A percentile compares a stretch with the other conserved stretches of the same genome.
Conservation (phyloP, 2,888 invertebrate genomes). For the Onthophagus sagittarius region DNA sequence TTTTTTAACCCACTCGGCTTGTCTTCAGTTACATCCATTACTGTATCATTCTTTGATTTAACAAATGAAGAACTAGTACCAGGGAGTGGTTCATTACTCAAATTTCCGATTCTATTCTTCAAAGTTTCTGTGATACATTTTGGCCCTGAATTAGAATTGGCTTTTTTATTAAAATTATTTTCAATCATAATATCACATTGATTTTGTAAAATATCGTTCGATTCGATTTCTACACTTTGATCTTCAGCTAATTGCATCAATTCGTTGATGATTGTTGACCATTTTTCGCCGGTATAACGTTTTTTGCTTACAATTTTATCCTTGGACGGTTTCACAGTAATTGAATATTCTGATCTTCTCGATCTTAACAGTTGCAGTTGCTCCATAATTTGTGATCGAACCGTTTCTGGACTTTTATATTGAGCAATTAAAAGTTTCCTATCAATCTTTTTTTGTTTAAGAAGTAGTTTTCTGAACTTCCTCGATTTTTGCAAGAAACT, state of each 20-base stretch:
- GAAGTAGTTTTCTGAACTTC: background rate
- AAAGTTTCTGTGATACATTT: background rate
- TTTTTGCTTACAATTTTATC: slow-evolving; percentile 15
- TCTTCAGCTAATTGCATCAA: background rate
- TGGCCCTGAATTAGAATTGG: background rate
- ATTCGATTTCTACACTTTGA: slow-evolving; percentile 1
- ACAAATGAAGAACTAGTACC: background rate
- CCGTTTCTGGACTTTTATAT: slow-evolving; percentile 31
- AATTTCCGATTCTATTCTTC: background rate
- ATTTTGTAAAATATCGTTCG: background rate
- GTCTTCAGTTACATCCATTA: background rate
- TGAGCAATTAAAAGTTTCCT: slow-evolving; percentile 19
- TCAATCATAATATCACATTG: background rate
- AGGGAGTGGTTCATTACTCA: background rate
- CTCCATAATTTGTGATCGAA: slow-evolving; percentile 30
- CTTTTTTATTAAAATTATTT: background rate
- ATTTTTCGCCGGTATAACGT: slow-evolving; percentile 24
- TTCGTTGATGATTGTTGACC: slow-evolving; percentile 1
- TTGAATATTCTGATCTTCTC: slow-evolving; percentile 16
- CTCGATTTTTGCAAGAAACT: background rate
- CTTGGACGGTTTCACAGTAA: background rate
- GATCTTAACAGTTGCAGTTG: slow-evolving; percentile 32
- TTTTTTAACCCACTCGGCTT: background rate
- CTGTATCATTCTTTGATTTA: background rate
- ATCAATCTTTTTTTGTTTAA: background rate